phyloP scores from a whole-genome alignment of 2,888 invertebrate genomes.

The Apotomis turbidana region DNA sequence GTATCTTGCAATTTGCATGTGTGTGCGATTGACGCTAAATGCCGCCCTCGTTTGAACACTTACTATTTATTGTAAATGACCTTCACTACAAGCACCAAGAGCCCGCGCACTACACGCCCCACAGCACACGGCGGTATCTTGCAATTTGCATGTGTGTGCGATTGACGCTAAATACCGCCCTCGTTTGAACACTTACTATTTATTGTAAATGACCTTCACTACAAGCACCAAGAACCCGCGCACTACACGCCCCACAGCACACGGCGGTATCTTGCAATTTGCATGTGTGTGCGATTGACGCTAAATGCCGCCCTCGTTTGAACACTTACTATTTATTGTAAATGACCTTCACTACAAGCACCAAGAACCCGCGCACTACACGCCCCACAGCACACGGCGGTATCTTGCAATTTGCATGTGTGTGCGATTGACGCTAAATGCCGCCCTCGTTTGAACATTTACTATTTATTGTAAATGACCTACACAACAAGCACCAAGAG shows the following conservation, averaged over 20 bases:
- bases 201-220: constrained; percentile 58
- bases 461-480: constrained; percentile 68
- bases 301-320: constrained; percentile 52
- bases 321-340: constrained; percentile 78
- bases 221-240: constrained; percentile 57
- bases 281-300: constrained; percentile 61
- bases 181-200: constrained; percentile 73
- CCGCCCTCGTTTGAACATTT: constrained; percentile 64
- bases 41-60: constrained; percentile 63
- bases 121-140: constrained; percentile 79
- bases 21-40: constrained; percentile 48
- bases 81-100: constrained; percentile 57
- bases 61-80: constrained; percentile 70
- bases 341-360: constrained; percentile 47
- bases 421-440: constrained; percentile 48
- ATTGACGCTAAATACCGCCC: constrained; percentile 47
- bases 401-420: constrained; percentile 79
- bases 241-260: constrained; percentile 70
- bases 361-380: constrained; percentile 57
- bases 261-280: constrained; percentile 79
- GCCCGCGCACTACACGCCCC: constrained; percentile 54
- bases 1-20: constrained; percentile 80
- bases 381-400: constrained; percentile 77
- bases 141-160: constrained; percentile 74
- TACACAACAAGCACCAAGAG: constrained; percentile 57